phyloP scores from a whole-genome alignment of 2,888 invertebrate genomes.

The Tiliacea citrago region DNA sequence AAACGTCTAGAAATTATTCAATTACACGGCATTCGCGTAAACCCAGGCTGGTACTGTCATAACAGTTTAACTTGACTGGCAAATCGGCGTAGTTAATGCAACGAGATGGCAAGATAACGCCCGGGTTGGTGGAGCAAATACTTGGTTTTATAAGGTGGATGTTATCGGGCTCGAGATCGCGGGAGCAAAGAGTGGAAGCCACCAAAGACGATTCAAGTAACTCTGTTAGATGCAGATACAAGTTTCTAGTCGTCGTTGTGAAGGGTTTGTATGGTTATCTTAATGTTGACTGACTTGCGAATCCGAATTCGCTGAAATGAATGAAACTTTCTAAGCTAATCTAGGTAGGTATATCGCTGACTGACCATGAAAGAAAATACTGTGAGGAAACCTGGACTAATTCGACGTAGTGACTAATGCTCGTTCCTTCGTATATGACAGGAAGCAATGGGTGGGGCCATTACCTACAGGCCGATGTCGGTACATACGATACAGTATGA shows the following conservation, averaged over 20 bases:
- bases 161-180: conserved; percentile 57
- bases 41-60: conserved; percentile 45
- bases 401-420: neutral
- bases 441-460: neutral
- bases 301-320: neutral
- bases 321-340: neutral
- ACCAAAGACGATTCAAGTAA: conserved; percentile 54
- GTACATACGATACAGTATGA: no score
- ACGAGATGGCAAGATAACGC: conserved; percentile 63
- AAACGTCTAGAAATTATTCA: conserved; percentile 56
- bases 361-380: neutral
- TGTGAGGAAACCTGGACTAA: neutral
- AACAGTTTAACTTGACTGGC: conserved; percentile 57
- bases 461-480: neutral
- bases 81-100: conserved; percentile 66
- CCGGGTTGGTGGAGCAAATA: conserved; percentile 50
- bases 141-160: conserved; percentile 55
- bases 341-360: neutral
- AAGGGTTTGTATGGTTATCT: neutral
- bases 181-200: conserved; percentile 50
- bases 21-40: conserved; percentile 56
- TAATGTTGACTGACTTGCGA: neutral
- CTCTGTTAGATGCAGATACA: conserved; percentile 18
- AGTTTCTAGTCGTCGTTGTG: conserved; percentile 3
- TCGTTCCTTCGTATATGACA: neutral